A percentile compares a stretch with the other conserved stretches of the same genome.
These are phyloP conservation scores for Erebia palarica DNA, from an alignment of 2,888 invertebrate species.

Conservation along the genomic window DNA sequence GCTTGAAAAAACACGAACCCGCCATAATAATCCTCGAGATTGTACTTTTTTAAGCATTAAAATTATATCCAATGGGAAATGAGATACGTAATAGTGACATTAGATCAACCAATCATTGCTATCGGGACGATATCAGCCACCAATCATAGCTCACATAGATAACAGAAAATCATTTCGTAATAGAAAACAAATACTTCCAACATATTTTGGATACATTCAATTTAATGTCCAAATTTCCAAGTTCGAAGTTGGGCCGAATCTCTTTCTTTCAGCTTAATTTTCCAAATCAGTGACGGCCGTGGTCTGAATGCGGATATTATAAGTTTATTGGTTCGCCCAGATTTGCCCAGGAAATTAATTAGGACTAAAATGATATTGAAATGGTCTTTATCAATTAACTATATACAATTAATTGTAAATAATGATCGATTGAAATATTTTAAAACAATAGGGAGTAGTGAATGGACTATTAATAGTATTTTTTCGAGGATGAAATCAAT, in stretches of 20 bases:
- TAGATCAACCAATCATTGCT: constrained; percentile 40
- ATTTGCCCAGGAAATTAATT: too few species aligned
- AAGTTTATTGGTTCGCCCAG: too few species aligned
- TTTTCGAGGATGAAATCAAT: too few species aligned
- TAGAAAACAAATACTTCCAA: constrained; percentile 38
- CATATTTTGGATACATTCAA: constrained; percentile 34
- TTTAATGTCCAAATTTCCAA: constrained; percentile 13
- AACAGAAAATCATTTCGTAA: constrained; percentile 29
- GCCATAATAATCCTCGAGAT: constrained; percentile 67
- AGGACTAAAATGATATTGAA: too few species aligned
- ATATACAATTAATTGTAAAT: too few species aligned
- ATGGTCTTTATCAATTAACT: too few species aligned
- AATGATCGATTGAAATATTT: background rate
- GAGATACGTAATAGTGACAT: constrained; percentile 16
- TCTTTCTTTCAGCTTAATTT: background rate
- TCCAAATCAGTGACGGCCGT: too few species aligned
- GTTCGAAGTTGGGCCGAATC: background rate
- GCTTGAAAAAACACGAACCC: constrained; percentile 79
- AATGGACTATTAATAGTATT: background rate
- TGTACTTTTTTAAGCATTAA: constrained; percentile 47
- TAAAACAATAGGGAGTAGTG: background rate
- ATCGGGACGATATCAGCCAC: constrained; percentile 14
- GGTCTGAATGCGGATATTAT: too few species aligned
- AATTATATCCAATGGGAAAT: constrained; percentile 28
- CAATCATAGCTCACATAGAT: constrained; percentile 37